Evolutionary conservation across 2,113 vertebrate genomes (phyloP).

Genomic region (Tragulus kanchil): DNA sequence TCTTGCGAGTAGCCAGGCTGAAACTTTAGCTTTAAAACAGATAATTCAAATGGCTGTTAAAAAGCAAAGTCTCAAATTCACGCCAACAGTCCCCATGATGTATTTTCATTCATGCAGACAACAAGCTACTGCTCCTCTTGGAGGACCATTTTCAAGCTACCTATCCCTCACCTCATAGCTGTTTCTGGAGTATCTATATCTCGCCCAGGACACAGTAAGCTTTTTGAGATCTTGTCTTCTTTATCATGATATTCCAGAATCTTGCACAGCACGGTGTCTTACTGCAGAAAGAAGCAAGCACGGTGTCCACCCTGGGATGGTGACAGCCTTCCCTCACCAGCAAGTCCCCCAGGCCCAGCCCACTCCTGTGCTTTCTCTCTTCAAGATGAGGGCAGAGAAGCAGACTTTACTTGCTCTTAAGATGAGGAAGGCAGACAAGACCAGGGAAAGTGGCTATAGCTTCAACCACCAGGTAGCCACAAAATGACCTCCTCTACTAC

Average conservation of each 20-base stretch:
- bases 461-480: neutral
- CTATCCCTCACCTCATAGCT: neutral
- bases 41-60: neutral
- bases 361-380: neutral
- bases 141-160: neutral
- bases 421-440: neutral
- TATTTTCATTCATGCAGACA: neutral
- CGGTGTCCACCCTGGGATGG: neutral
- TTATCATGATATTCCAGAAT: neutral
- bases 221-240: neutral
- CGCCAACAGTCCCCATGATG: neutral
- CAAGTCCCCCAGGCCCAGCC: neutral
- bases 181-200: neutral
- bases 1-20: neutral
- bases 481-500: neutral
- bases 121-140: neutral
- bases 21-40: neutral
- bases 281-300: neutral
- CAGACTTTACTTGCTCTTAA: neutral
- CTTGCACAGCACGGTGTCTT: neutral
- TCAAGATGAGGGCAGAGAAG: neutral
- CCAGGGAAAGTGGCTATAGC: neutral
- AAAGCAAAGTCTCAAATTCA: neutral
- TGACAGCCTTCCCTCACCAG: neutral
- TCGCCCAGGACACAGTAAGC: neutral